phyloP scores from a whole-genome alignment of 2,113 vertebrate species.

The Lipotes vexillifer region DNA sequence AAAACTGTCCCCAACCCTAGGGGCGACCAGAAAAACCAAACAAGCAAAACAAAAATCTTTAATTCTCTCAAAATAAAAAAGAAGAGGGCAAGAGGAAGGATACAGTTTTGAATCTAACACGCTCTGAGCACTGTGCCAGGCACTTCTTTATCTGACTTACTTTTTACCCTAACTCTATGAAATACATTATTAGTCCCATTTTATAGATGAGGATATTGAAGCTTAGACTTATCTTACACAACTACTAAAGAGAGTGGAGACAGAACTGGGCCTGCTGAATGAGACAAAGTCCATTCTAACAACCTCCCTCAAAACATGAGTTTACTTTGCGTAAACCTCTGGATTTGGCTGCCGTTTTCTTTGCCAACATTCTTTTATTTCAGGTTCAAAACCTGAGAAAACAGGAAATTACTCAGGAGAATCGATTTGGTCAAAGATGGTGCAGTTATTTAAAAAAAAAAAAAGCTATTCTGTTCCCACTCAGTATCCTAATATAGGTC shows the following conservation, averaged over 20 bases:
- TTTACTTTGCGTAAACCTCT: background rate
- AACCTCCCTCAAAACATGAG: background rate
- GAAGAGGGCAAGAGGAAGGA: background rate
- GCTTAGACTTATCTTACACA: background rate
- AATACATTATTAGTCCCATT: background rate
- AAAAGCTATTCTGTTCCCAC: background rate
- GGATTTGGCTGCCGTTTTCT: background rate
- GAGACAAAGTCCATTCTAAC: background rate
- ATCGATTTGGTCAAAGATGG: constrained; percentile 29
- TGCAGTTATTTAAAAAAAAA: background rate
- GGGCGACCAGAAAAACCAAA: background rate
- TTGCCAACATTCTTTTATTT: constrained; percentile 6
- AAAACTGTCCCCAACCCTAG: background rate
- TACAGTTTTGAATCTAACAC: background rate
- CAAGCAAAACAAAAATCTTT: background rate
- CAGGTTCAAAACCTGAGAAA: constrained; percentile 6
- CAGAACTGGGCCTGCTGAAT: background rate
- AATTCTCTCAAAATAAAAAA: constrained; percentile 20
- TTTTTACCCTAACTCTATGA: background rate
- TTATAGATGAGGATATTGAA: constrained; percentile 1
- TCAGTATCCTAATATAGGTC: background rate
- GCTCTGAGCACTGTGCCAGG: background rate
- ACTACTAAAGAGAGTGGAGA: background rate
- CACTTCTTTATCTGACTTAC: constrained; percentile 18
- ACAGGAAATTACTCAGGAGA: constrained; percentile 28